Evolutionary conservation across 2,113 vertebrate species (phyloP).

Genomic region (Tympanuchus pallidicinctus): DNA sequence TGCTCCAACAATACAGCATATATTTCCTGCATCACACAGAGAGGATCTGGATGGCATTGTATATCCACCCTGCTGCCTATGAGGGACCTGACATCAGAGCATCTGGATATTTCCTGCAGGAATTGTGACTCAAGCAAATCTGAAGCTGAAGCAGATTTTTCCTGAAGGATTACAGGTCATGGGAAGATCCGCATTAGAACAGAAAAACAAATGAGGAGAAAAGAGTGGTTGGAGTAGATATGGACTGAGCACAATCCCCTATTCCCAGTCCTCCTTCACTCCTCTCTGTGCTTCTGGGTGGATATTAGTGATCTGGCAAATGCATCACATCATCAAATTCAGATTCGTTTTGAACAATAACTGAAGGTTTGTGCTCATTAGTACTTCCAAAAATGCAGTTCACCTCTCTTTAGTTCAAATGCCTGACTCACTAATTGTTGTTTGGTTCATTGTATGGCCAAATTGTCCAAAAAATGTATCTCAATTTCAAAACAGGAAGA

Average conservation of each 20-base stretch:
- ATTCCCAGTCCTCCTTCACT: background rate
- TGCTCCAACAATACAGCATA: rapidly evolving
- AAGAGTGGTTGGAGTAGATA: background rate
- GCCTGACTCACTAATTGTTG: background rate
- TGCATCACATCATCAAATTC: background rate
- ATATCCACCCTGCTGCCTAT: background rate
- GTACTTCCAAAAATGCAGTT: background rate
- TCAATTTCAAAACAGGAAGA: background rate
- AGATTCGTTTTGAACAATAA: background rate
- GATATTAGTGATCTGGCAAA: background rate
- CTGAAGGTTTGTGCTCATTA: background rate
- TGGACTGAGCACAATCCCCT: background rate
- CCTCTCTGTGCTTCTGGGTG: background rate
- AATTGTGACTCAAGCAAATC: background rate
- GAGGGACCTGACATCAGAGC: rapidly evolving
- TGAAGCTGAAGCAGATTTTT: background rate
- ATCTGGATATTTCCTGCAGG: background rate
- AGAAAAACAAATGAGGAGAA: background rate
- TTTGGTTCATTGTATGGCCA: background rate
- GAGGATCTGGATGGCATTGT: rapidly evolving
- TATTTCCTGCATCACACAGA: background rate
- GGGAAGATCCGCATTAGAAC: background rate
- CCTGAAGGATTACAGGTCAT: background rate
- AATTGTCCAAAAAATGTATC: background rate
- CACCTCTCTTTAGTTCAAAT: background rate